Evolutionary conservation across 2,797 vertebrate species (phyloP), one percentile per base, ranked within the genome.

Genomic region (Todus mexicanus): DNA sequence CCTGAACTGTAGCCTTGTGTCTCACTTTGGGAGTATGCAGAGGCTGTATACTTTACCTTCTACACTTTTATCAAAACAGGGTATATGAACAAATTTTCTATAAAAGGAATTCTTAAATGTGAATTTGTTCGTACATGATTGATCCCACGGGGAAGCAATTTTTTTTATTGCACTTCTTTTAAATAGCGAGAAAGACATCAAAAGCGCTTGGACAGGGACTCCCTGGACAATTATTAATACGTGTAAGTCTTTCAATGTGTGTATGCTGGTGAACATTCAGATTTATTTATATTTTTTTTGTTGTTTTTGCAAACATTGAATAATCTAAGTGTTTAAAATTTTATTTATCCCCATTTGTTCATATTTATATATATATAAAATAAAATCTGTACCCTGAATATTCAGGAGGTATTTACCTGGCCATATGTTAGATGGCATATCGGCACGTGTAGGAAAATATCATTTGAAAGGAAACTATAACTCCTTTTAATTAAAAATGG

Each of bases 81-180:
- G 99, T 99, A 99, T 99, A 98, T 98, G 98, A 98, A 98, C 98
- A 98, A 98, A 98, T 98, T 98, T 98, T 98, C 98, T 98, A 98
- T 96, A 95, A 94, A 94, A 97, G 87, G 75, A 96, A 97, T 97
- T 98, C 96, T 98, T 98, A 97, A 98, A 98, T 99, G 98, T 99
- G 98, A 99, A 99, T 98, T 98, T 98, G 98, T 98, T 98, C 97
- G 93, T 98, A 97, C 96, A 98, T 98, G 98, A 99, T 98, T 98
- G 98, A 98, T 98, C 98, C 98, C 98, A 98, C 93, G 97, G 98
- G 98, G 98, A 98, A 98, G 98, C 98, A 97, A 98, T 97, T 98
- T 97, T 98, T 98, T 98, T 98, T 98, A 98, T 99, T 99, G 99
- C 99, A 99, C 99, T 99, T 99, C 98, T 98, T 98, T 97, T 97